phyloP scores from a whole-genome alignment of 2,888 invertebrate species.

The Drosophila yooni region DNA sequence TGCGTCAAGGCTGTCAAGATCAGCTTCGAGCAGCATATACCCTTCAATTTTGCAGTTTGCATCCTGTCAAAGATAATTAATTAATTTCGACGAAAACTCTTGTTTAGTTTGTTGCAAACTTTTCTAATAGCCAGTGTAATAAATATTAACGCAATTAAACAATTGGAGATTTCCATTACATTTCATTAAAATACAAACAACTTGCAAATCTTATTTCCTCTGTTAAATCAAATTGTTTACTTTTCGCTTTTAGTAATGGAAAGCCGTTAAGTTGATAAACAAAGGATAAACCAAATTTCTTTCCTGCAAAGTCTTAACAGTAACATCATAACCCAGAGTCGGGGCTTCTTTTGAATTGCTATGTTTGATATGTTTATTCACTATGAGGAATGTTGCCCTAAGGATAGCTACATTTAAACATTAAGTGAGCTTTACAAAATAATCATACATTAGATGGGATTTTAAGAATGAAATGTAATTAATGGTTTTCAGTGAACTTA shows the following conservation, averaged over 20 bases:
- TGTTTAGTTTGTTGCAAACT: slow-evolving; percentile 32
- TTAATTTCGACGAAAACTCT: slow-evolving; percentile 49
- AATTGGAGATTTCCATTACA: slow-evolving; percentile 31
- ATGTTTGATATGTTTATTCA: background rate
- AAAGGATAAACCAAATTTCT: background rate
- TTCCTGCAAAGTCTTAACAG: background rate
- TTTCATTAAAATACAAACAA: slow-evolving; percentile 44
- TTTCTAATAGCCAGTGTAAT: slow-evolving; percentile 21
- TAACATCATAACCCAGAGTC: background rate
- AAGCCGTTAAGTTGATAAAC: background rate
- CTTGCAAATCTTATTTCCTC: slow-evolving; percentile 11
- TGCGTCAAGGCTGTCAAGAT: slow-evolving; percentile 51
- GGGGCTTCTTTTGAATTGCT: background rate
- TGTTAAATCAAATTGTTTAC: background rate
- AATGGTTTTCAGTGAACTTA: background rate
- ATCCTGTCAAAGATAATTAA: slow-evolving; percentile 65
- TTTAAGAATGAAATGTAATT: background rate
- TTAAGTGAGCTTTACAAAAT: background rate
- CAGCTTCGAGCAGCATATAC: slow-evolving; percentile 41
- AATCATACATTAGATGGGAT: background rate
- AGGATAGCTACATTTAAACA: background rate
- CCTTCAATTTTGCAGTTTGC: slow-evolving; percentile 47
- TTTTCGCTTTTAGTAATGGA: background rate
- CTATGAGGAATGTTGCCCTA: background rate
- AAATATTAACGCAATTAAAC: slow-evolving; percentile 54